phyloP scores from a whole-genome alignment of 2,113 vertebrate species.

The Prunella himalayana region DNA sequence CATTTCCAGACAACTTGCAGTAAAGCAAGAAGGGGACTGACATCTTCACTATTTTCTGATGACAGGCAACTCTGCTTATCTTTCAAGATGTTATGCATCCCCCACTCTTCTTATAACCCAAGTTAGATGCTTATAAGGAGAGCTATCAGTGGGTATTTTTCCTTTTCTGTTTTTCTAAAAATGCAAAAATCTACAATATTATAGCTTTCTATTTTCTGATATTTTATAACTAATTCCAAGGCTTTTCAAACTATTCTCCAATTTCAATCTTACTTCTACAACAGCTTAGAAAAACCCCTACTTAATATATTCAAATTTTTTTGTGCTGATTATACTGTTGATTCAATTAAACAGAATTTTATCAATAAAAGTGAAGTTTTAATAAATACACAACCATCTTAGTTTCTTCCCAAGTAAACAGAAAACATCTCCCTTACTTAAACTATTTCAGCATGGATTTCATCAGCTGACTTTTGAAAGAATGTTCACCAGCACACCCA shows the following conservation, averaged over 20 bases:
- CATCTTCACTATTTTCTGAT: background rate
- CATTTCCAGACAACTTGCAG: background rate
- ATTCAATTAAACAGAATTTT: background rate
- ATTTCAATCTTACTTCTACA: background rate
- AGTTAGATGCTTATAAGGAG: background rate
- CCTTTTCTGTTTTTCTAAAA: background rate
- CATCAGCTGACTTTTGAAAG: background rate
- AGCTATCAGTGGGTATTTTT: background rate
- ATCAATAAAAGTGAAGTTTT: background rate
- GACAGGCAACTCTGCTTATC: background rate
- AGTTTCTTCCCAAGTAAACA: background rate
- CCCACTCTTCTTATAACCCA: background rate
- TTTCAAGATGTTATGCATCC: background rate
- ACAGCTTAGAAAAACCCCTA: background rate
- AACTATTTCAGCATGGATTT: background rate
- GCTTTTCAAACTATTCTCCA: background rate
- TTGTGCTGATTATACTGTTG: background rate
- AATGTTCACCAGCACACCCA: background rate
- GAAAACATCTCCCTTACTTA: background rate
- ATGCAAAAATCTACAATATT: background rate
- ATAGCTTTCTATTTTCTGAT: background rate
- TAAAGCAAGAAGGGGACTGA: background rate
- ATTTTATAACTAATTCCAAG: background rate
- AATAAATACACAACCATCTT: background rate
- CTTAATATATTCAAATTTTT: background rate